Evolutionary conservation across 2,888 invertebrate genomes (phyloP).

Genomic region (Lacanobia oleracea): DNA sequence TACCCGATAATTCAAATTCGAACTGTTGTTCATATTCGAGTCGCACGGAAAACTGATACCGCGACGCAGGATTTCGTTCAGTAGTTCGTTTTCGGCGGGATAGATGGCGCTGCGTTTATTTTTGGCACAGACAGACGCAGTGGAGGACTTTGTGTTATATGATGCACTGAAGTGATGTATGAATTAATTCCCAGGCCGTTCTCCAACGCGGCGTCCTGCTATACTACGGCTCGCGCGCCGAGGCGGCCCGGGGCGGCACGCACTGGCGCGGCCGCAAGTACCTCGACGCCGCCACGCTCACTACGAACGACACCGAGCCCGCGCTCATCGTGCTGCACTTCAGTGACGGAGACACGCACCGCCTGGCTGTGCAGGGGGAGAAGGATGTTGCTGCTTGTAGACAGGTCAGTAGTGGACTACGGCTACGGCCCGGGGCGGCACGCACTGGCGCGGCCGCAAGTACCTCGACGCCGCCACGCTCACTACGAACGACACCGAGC

Average conservation of each 20-base stretch:
- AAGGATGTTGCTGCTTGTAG: slow-evolving; percentile 74
- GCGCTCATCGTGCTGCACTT: slow-evolving; percentile 87
- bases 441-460: background rate
- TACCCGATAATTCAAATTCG: too few species aligned
- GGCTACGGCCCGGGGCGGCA: background rate
- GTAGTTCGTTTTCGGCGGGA: too few species aligned
- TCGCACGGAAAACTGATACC: too few species aligned
- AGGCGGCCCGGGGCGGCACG: slow-evolving; percentile 90
- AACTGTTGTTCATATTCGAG: too few species aligned
- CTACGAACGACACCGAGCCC: slow-evolving; percentile 83
- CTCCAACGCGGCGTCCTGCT: slow-evolving; percentile 92
- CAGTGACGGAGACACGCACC: slow-evolving; percentile 91
- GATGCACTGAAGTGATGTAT: too few species aligned
- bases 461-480: too few species aligned
- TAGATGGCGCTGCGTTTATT: too few species aligned
- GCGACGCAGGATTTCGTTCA: too few species aligned
- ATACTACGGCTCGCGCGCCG: slow-evolving; percentile 91
- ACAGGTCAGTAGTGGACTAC: background rate
- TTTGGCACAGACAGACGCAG: too few species aligned
- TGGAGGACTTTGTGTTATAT: background rate
- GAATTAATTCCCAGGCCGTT: slow-evolving; percentile 85
- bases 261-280: slow-evolving; percentile 92
- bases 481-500: too few species aligned
- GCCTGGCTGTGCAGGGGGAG: slow-evolving; percentile 85
- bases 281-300: slow-evolving; percentile 91